Base-by-base conservation (phyloP, 2,113 vertebrate genomes). In the Carettochelys insculpta region DNA sequence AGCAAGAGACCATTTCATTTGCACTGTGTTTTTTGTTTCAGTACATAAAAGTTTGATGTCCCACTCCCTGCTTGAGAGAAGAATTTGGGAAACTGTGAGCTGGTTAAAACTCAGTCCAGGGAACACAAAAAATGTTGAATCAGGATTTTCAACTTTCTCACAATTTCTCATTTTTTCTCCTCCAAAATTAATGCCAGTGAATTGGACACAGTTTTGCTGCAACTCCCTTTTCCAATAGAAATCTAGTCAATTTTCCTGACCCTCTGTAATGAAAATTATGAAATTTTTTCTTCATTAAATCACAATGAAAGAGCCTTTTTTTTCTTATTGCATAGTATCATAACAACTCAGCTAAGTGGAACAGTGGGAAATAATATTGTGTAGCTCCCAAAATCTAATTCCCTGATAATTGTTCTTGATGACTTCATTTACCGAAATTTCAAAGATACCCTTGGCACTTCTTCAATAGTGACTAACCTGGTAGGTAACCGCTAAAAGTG, bases 261-360 rank as follows among this genome's bases (percentile, higher is more conserved):
- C 80, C 92, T 16, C 25, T 77, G 16, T 53, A 89, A 94, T 87
- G 38, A 94, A 92, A 92, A 88, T 93, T 83, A 90, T 53, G 56
- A 31, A 73, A 11, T 11, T 5, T 58, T 88, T n/a, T 1, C 90
- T 93, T 90, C 51, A 20, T 88, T 82, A 54, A 90, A 88, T 89
- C 81, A 34, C 61, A 90, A 80, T 61, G 77, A 87, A 51, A 1
- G 4, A 82, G 73, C 53, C 34, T 77, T 29, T 85, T 22, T 14
- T n/a, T n/a, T 14, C 68, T 77, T 93, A 89, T 93, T 80, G 41
- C 54, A 85, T 90, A 58, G 68, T 25, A 80, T 5, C 82, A 71
- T 25, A 77, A 34, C n/a, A 43, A 54, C 24, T 77, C 77, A 53
- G 38, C 48, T 81, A 87, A 73, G 38, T 80, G 87, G 29, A 68